A percentile compares a stretch with the other conserved stretches of the same genome.
Evolutionary conservation across 2,888 invertebrate species (phyloP).

Genomic region (Acanthoscelides obtectus): DNA sequence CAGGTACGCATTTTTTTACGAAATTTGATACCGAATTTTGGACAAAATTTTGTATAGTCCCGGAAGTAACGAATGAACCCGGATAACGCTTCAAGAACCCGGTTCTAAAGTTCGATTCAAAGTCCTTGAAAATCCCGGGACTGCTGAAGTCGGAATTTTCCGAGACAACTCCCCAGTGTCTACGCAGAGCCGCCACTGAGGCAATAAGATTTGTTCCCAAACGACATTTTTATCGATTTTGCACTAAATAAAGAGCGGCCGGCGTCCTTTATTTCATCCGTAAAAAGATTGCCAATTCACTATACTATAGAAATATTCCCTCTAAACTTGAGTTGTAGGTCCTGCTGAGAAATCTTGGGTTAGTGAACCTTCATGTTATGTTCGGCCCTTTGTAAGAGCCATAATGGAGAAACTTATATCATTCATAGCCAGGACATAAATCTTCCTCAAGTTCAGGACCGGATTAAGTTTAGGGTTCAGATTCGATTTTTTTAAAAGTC

Average conservation of each 20-base stretch:
- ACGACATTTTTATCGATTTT: not conserved
- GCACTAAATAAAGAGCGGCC: not conserved
- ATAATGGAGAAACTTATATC: not conserved
- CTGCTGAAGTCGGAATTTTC: no score
- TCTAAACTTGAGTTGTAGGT: not conserved
- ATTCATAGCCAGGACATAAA: not conserved
- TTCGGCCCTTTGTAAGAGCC: not conserved
- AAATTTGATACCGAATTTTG: no score
- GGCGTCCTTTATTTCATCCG: not conserved
- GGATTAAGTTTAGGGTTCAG: no score
- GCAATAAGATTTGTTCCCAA: not conserved
- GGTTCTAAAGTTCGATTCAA: no score
- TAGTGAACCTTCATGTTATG: not conserved
- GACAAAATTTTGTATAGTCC: no score
- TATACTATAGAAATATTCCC: not conserved
- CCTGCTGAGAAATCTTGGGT: not conserved
- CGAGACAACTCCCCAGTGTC: no score
- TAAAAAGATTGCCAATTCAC: not conserved
- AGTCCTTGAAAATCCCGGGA: no score
- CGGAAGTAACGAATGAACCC: no score
- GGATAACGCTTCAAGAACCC: no score
- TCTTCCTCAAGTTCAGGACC: not conserved
- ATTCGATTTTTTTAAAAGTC: no score
- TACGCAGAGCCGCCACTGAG: not conserved
- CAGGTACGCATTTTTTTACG: no score